Evolutionary conservation across 2,888 invertebrate genomes (phyloP).

Genomic region (Xylophagus ater): DNA sequence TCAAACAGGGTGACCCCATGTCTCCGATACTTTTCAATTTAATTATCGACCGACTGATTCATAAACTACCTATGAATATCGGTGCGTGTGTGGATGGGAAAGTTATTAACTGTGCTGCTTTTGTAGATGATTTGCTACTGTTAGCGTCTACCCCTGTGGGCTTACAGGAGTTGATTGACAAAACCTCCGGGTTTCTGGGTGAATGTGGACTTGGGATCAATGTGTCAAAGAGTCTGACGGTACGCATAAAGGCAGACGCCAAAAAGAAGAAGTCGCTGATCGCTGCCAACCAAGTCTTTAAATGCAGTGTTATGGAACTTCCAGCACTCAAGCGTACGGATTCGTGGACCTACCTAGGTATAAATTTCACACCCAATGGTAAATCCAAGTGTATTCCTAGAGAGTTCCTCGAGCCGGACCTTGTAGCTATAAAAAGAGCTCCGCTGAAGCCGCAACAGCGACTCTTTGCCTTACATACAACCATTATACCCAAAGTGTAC

Average conservation of each 20-base stretch:
- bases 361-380: neutral
- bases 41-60: neutral
- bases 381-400: no score
- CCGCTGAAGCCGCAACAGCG: slow-evolving; percentile 2
- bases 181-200: neutral
- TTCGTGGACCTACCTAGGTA: neutral
- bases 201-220: neutral
- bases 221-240: neutral
- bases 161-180: neutral
- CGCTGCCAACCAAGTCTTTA: neutral
- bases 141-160: neutral
- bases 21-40: neutral
- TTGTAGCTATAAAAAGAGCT: neutral
- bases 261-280: neutral
- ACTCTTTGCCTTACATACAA: neutral
- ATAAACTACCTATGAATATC: neutral
- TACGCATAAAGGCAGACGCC: neutral
- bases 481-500: neutral
- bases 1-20: slow-evolving; percentile 1
- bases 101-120: neutral
- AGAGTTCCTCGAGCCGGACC: neutral
- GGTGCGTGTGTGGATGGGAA: neutral
- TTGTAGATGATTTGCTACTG: neutral
- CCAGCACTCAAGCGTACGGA: neutral
- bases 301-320: neutral